Base-by-base conservation (phyloP, 2,888 invertebrate species). In the Cyclophora albipunctata region DNA sequence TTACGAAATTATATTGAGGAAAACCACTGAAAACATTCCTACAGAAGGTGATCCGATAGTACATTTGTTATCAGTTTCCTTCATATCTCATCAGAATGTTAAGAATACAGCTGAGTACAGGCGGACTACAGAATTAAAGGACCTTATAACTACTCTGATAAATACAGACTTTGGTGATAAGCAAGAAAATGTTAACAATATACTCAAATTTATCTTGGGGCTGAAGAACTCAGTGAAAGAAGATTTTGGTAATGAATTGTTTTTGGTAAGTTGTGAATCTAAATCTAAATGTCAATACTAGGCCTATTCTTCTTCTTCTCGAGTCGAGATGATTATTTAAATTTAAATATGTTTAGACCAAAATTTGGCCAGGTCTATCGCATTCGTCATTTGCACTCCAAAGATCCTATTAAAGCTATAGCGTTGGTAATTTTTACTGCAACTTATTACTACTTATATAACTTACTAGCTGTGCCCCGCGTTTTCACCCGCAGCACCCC, bases 1-100 rank as follows among this genome's bases (percentile, higher is more conserved):
- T 0, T 89, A 81, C 52, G 88, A 86, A 63, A 78, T 89, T 34
- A 80, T 89, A 54, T 64, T 89, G 40, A 84, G 81, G 58, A 86
- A 82, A 61, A 71, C 79, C 5, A 46, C 63, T 1, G 64, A 71
- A 56, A 73, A 74, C 42, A 55, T 78, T 40, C 63, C 74, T 2
- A 57, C 55, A 2, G 54, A 56, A 41, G 69, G 70, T 41, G 81
- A 85, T 50, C 87, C 89, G 0, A 65, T 81, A 7, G 64, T 73
- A 7, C 84, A 84, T 49, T 64, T 89, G 50, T 58, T 87, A 37
- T 73, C 84, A 0, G 75, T 78, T 63, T 81, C 81, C 57, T 81
- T 81, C 50, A 63, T 76, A 4, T 66, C 67, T 47, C 76, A 80
- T 55, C 75, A 71, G 60, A 78, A 71, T 57, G 69, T 73, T n/a